Percentiles rank a stretch among this genome's conserved stretches.
phyloP scores from a whole-genome alignment of 2,888 invertebrate species.

The Oligia latruncula region DNA sequence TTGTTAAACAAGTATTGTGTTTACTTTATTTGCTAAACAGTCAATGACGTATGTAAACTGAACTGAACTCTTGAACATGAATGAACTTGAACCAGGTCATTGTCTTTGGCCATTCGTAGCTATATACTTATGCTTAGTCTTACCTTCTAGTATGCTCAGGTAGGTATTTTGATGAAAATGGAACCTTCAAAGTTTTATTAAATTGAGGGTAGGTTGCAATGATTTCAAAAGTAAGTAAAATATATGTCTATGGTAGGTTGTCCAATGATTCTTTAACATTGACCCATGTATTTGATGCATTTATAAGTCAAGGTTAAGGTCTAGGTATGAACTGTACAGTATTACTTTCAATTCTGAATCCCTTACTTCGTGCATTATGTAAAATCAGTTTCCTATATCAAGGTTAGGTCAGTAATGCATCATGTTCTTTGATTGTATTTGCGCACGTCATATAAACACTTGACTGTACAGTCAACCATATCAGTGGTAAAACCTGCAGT shows the following conservation, averaged over 20 bases:
- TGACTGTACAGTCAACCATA: neutral
- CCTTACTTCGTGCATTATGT: neutral
- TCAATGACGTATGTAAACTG: conserved; percentile 35
- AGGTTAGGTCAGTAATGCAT: conserved; percentile 36
- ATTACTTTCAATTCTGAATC: neutral
- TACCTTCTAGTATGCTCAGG: neutral
- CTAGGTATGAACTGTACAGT: neutral
- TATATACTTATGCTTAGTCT: no score
- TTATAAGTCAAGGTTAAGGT: neutral
- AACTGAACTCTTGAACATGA: conserved; percentile 33
- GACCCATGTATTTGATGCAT: neutral
- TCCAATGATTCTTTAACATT: neutral
- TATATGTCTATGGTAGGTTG: no score
- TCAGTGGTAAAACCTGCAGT: neutral
- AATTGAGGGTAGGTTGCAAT: neutral
- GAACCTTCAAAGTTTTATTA: neutral
- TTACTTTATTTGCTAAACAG: conserved; percentile 7
- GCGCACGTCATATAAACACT: conserved; percentile 24
- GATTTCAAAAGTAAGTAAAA: no score
- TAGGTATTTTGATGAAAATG: neutral
- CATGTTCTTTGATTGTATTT: conserved; percentile 19
- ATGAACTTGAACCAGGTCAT: conserved; percentile 42
- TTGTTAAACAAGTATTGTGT: neutral
- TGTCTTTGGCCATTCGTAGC: neutral
- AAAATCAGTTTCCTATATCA: neutral